Percentiles rank a stretch among this genome's conserved stretches.
Conservation (phyloP, 2,888 invertebrate genomes). For the Sesia bembeciformis region DNA sequence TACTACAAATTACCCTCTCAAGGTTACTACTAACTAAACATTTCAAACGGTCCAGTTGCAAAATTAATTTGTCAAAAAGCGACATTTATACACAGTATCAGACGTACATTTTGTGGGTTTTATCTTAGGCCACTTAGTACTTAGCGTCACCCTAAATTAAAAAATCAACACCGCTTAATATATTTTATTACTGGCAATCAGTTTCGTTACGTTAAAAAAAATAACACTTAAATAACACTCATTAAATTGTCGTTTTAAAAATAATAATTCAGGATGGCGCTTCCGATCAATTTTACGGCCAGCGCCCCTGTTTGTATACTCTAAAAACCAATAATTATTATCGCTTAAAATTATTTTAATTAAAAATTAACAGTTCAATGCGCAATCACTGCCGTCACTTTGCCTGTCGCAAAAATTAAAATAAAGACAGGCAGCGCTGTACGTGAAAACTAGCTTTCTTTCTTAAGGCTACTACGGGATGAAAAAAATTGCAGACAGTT, state of each 20-base stretch:
- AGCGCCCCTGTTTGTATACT: slow-evolving; percentile 52
- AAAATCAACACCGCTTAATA: background rate
- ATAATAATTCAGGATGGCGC: slow-evolving; percentile 61
- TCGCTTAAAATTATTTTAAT: too few relatives aligned
- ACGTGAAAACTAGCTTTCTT: slow-evolving; percentile 18
- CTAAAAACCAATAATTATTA: background rate
- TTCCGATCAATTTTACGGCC: slow-evolving; percentile 45
- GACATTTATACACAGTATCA: slow-evolving; percentile 2
- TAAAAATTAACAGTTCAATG: slow-evolving; percentile 4
- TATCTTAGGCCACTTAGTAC: slow-evolving; percentile 2
- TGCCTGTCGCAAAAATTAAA: slow-evolving; percentile 1
- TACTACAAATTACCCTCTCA: too few relatives aligned
- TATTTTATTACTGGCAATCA: too few relatives aligned
- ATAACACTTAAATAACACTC: too few relatives aligned
- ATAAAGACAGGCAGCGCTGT: slow-evolving; percentile 50
- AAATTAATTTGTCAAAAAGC: background rate
- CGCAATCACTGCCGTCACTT: slow-evolving; percentile 64
- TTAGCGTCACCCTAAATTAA: slow-evolving; percentile 59
- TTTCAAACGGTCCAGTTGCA: background rate
- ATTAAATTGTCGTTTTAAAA: background rate
- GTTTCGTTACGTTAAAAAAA: too few relatives aligned
- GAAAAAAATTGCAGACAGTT: too few relatives aligned
- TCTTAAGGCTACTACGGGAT: too few relatives aligned
- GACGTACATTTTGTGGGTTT: slow-evolving; percentile 18
- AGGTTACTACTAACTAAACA: background rate